Base-by-base conservation (phyloP, 2,888 invertebrate species). In the Bombylius discolor region DNA sequence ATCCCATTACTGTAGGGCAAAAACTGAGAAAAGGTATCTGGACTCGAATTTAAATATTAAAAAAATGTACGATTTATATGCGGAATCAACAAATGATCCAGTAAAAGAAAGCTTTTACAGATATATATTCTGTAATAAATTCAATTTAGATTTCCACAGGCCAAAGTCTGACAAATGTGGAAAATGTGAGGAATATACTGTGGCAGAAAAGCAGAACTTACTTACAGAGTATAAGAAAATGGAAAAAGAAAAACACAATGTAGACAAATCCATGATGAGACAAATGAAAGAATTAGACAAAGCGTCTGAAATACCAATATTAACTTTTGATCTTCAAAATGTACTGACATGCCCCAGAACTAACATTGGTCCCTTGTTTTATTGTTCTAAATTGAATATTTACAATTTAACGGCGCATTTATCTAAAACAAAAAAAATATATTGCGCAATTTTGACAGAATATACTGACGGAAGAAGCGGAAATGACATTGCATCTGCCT, bases 151-250 rank as follows among this genome's bases (percentile, higher is more conserved):
- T 46, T 58, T 58, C 34, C 53, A 56, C 49, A 46, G 46, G 11
- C 54, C 52, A 33, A 56, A 53, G 53, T 54, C 54, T 12, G 58
- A 56, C 32, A 56, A 33, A 48, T 58, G 54, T 51, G 48, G 47
- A 14, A 56, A 56, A 45, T 54, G 53, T 49, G 54, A 58, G 11
- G 33, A 51, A 14, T 58, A 45, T 58, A 13, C 4, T 39, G 36
- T 36, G 36, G 49, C 54, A 47, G 50, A 52, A 31, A 58, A 53
- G 42, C 51, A 53, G 34, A 51, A 53, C 2, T 12, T 31, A 39
- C 12, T 54, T 14, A 58, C 49, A 11, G 54, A 54, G 11, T 11
- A 33, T 14, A 48, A 48, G 39, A 52, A 49, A 23, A 33, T 23
- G 46, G 49, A 53, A 33, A 33, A 50, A 12, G 42, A 55, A 44